These are phyloP conservation scores for Mesoligia furuncula DNA, from an alignment of 2,888 invertebrate genomes.

Conservation along the genomic window DNA sequence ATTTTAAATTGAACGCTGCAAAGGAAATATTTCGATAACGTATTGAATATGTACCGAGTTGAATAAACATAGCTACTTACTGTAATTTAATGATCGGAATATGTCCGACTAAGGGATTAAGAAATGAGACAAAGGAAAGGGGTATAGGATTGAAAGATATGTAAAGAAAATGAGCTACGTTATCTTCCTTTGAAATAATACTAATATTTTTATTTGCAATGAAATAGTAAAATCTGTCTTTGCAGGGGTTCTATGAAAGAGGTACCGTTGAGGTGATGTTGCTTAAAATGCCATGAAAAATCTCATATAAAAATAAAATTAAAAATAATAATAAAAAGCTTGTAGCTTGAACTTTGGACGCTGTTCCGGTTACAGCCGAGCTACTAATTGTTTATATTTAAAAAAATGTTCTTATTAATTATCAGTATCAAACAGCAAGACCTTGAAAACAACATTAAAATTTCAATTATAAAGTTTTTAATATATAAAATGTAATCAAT, in stretches of 20 bases:
- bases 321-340: not conserved
- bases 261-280: not conserved
- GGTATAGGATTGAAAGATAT: not conserved
- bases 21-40: conserved; percentile 9
- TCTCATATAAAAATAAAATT: not conserved
- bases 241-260: not conserved
- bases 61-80: conserved; percentile 7
- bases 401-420: not conserved
- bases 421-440: not conserved
- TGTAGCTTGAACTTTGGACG: too few species aligned
- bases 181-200: not conserved
- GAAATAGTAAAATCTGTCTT: not conserved
- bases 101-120: not conserved
- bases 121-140: not conserved
- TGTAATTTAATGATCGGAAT: not conserved
- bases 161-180: not conserved
- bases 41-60: conserved; percentile 17
- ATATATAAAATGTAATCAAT: conserved; percentile 60
- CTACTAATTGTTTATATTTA: too few species aligned
- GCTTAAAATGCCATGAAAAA: too few species aligned
- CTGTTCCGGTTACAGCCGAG: too few species aligned
- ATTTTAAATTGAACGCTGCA: conserved; percentile 24
- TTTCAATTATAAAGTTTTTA: conserved; percentile 11
- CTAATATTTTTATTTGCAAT: too few species aligned
- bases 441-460: not conserved